Base-by-base conservation (phyloP, 2,113 vertebrate genomes). In the Tyrannus savana region DNA sequence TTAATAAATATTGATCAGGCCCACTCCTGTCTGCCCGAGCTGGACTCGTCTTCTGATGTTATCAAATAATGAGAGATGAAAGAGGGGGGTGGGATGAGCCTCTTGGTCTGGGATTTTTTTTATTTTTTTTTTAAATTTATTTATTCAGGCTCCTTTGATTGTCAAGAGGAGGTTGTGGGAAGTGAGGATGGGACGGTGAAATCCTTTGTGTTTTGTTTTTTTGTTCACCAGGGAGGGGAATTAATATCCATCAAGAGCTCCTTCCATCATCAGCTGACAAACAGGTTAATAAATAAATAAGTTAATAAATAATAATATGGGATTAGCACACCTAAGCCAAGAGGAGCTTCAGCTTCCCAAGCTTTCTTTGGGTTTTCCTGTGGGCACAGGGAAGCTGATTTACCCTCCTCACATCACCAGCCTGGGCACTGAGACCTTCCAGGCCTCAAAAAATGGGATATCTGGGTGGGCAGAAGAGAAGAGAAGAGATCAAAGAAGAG, bases 1-100 rank as follows among this genome's bases (percentile, higher is more conserved):
- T 97, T 97, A 97, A 98, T 98, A 98, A 98, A 98, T 98, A 98
- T 98, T 98, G 98, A 98, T 98, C 98, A 98, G 97, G 83, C 96
- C 52, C 95, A 87, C 78, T 96, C 96, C 89, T 98, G 98, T 97
- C 98, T 93, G 96, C 98, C 95, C 98, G 69, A 75, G 97, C 96
- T 96, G 96, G 95, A 72, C 95, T 97, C 91, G 73, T 97, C 97
- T 94, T 96, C 95, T 97, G 98, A 97, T 98, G 97, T 96, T 98
- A 98, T 98, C 98, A 98, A 97, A 98, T 98, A 97, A 97, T 98
- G 98, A 98, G 98, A 98, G 97, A 97, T 98, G 97, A 97, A 98
- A 97, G 97, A 96, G 93, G 56, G 56, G 93, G 96, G 95, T 74
- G 94, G 97, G 97, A 97, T 86, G 96, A 96, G 87, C 93, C 97